Evolutionary conservation across 2,113 vertebrate species (phyloP), one percentile per base, ranked within the genome.

Genomic region (Neolamprologus longior): DNA sequence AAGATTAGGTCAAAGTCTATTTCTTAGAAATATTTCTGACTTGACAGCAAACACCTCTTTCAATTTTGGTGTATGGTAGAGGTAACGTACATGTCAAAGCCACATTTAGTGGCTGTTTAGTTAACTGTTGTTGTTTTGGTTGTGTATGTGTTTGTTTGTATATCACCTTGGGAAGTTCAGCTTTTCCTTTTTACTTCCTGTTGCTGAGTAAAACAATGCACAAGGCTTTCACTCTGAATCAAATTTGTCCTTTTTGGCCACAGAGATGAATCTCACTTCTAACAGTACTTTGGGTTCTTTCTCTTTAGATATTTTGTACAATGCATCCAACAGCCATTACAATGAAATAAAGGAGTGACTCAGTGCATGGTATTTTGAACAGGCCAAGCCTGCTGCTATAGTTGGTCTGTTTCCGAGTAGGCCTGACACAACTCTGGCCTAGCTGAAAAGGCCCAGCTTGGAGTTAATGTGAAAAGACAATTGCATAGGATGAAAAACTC

Each of bases 401-500:
- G 93, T 95, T 95, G 95, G 93, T 93, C 91, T 91, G 87, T 89
- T 89, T 95, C 96, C 94, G 95, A 93, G 95, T 81, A 82, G 90
- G 91, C 92, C 95, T 96, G 96, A 97, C 96, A 96, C 93, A 93
- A 95, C 93, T 96, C 96, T 97, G 96, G 96, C 96, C 93, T 90
- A 87, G 88, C 93, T 96, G 95, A 95, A 96, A 96, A 95, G 93
- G 93, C 96, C 95, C 96, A 94, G 96, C 96, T 96, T 96, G 96
- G 94, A 96, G 95, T 96, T 96, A 95, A 95, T 95, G 95, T 94
- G 95, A 92, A 90, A 95, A 96, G 94, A 97, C 96, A 97, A 97
- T 96, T 91, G 95, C 90, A 80, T 91, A 66, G 95, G 92, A 90
- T 95, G 95, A 96, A 96, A 96, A 95, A 95, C 96, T 95, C 95